These are phyloP conservation scores for Sebastes iracundus DNA, from an alignment of 2,797 vertebrate species.

Conservation along the genomic window DNA sequence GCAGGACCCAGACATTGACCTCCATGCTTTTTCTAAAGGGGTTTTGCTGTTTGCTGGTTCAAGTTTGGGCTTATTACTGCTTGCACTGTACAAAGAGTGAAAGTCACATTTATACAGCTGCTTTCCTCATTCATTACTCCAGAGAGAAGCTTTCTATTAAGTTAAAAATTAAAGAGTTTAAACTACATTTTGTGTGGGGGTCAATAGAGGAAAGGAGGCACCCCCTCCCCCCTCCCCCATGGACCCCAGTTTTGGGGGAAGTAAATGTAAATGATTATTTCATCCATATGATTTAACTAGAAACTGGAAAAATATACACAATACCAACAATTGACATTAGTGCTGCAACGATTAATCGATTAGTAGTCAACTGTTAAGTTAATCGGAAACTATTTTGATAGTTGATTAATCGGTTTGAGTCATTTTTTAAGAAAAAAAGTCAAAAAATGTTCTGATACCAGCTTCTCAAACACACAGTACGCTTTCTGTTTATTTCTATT, in stretches of 20 bases:
- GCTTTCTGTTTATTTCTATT: neutral
- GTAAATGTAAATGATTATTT: neutral
- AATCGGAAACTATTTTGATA: no score
- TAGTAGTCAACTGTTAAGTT: no score
- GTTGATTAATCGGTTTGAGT: no score
- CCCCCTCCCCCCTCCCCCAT: conserved; percentile 26
- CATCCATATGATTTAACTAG: no score
- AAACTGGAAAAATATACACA: no score
- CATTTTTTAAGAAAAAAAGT: no score
- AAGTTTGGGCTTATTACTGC: neutral
- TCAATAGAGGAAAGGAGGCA: neutral
- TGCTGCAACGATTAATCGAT: no score
- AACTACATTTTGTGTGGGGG: conserved; percentile 21
- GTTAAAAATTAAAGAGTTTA: neutral
- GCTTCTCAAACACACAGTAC: accelerated
- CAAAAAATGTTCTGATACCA: no score
- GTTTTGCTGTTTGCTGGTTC: neutral
- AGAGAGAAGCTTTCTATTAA: neutral
- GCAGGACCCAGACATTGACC: conserved; percentile 22
- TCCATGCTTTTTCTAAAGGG: neutral
- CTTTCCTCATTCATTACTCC: neutral
- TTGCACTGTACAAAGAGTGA: neutral
- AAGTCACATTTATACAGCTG: neutral
- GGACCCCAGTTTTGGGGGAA: neutral
- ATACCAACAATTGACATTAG: neutral